phyloP scores from a whole-genome alignment of 2,113 vertebrate species.

The Cyanoderma ruficeps region DNA sequence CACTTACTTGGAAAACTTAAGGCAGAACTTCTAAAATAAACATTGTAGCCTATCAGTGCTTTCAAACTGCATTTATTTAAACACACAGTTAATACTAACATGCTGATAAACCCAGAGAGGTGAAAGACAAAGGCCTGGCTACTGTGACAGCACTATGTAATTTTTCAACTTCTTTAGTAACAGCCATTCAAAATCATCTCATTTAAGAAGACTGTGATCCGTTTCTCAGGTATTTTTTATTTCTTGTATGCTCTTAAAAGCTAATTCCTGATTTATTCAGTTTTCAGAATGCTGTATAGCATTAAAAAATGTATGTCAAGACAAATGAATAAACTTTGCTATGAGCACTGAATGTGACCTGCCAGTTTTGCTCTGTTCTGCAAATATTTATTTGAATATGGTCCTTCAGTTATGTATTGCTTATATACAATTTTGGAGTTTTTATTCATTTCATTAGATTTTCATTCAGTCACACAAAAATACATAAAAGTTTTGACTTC shows the following conservation, averaged over 20 bases:
- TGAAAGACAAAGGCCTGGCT: background rate
- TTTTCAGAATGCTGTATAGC: background rate
- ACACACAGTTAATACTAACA: background rate
- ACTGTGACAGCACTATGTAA: background rate
- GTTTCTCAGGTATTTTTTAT: background rate
- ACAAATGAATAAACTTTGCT: background rate
- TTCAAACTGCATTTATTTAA: background rate
- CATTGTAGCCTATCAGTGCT: background rate
- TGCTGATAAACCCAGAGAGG: background rate
- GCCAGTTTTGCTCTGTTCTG: background rate
- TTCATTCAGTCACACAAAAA: background rate
- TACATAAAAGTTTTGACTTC: background rate
- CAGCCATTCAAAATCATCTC: background rate
- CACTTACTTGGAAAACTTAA: background rate
- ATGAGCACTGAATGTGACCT: background rate
- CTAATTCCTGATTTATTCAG: background rate
- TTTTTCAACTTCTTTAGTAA: background rate
- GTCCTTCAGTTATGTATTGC: background rate
- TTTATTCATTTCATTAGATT: fast-evolving
- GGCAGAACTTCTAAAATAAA: background rate
- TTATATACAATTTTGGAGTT: background rate
- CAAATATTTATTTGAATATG: background rate
- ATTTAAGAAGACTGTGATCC: background rate
- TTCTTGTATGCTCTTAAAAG: background rate
- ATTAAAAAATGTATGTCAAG: background rate